Percentiles rank a stretch among this genome's conserved stretches.
These are phyloP conservation scores for Amblyornis subalaris DNA, from an alignment of 2,113 vertebrate genomes.

Conservation along the genomic window DNA sequence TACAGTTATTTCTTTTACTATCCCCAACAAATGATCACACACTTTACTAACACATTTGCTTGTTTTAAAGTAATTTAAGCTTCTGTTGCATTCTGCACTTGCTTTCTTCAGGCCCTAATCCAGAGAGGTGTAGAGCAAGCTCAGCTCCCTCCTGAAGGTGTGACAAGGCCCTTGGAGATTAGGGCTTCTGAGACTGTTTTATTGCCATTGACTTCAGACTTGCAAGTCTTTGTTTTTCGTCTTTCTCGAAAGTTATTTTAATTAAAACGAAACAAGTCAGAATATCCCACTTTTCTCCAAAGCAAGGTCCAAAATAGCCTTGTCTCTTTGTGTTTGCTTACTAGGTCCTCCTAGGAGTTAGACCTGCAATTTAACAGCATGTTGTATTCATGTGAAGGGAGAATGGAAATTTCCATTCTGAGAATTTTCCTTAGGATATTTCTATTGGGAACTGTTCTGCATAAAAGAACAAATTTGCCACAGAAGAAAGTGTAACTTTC, in stretches of 20 bases:
- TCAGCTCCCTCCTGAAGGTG: not conserved
- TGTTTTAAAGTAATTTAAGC: not conserved
- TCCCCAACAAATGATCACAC: not conserved
- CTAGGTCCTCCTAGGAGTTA: conserved; percentile 31
- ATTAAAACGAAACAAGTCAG: conserved; percentile 37
- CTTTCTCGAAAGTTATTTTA: conserved; percentile 35
- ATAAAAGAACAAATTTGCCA: not conserved
- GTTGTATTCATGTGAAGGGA: conserved; percentile 1
- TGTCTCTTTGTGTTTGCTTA: conserved; percentile 21
- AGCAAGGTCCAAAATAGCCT: conserved; percentile 23
- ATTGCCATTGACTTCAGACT: conserved; percentile 3
- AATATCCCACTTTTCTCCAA: conserved; percentile 23
- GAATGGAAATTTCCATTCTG: conserved; percentile 30
- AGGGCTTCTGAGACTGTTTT: conserved; percentile 8
- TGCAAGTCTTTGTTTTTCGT: conserved; percentile 24
- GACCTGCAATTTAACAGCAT: not conserved
- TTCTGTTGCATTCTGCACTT: not conserved
- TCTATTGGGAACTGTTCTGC: not conserved
- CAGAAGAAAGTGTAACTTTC: not conserved
- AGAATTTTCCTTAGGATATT: not conserved
- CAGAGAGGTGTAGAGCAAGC: not conserved
- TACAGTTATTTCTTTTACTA: not conserved
- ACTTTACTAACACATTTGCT: not conserved
- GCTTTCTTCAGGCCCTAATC: not conserved
- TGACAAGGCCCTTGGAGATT: not conserved